Conservation (phyloP, 2,113 vertebrate species). For the Bolborhynchus lineola region DNA sequence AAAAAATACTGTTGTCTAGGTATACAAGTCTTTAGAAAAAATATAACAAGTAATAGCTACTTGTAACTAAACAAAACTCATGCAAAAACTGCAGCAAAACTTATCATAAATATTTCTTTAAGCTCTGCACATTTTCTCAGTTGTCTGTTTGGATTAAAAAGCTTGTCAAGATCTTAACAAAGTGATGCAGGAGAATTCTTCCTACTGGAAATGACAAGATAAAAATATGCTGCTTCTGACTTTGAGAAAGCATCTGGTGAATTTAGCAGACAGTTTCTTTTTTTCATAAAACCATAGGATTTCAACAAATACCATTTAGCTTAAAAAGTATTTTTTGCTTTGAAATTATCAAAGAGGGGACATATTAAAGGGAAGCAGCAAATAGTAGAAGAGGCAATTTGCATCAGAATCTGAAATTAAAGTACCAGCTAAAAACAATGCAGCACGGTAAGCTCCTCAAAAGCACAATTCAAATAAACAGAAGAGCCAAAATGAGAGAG, state of each 20-base stretch:
- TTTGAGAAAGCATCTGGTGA: background rate
- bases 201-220: background rate
- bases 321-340: background rate
- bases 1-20: background rate
- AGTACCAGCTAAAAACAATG: background rate
- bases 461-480: background rate
- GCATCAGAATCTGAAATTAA: background rate
- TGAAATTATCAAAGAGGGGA: background rate
- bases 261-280: background rate
- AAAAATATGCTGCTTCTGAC: background rate
- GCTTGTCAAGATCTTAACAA: background rate
- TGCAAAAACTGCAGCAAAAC: background rate
- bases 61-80: background rate
- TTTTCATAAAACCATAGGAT: background rate
- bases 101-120: background rate
- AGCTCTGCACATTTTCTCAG: background rate
- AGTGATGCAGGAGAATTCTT: background rate
- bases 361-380: background rate
- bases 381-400: background rate
- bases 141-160: background rate
- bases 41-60: background rate
- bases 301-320: background rate
- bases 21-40: background rate
- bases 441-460: background rate
- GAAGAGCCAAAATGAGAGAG: background rate